Conservation (phyloP, 2,113 vertebrate genomes). For the Embiotoca jacksoni region DNA sequence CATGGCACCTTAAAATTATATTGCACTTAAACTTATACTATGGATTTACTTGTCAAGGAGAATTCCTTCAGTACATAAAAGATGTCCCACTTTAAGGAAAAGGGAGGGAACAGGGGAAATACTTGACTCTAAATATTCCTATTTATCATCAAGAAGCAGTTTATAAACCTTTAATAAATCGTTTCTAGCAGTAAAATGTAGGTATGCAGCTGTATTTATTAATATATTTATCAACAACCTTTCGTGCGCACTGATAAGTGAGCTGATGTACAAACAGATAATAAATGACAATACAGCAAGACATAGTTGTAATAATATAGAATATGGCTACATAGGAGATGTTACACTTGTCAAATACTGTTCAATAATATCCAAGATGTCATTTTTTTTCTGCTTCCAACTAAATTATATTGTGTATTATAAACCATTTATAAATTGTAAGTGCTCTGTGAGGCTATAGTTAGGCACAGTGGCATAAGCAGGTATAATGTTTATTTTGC, state of each 20-base stretch:
- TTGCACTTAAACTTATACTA: conserved; percentile 64
- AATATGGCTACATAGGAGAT: too few relatives aligned
- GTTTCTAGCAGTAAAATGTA: not conserved
- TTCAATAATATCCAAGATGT: too few relatives aligned
- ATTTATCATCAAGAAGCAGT: conserved; percentile 5
- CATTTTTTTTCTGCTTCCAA: not conserved
- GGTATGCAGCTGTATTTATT: not conserved
- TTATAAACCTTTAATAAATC: not conserved
- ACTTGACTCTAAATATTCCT: not conserved
- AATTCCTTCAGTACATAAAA: conserved; percentile 57
- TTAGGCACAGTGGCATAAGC: too few relatives aligned
- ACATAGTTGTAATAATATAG: too few relatives aligned
- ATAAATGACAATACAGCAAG: not conserved
- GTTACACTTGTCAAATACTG: too few relatives aligned
- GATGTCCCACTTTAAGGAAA: conserved; percentile 44
- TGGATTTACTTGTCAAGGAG: conserved; percentile 63
- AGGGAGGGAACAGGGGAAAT: not conserved
- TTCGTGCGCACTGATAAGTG: not conserved
- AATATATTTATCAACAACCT: not conserved
- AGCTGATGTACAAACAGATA: not conserved
- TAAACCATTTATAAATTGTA: not conserved
- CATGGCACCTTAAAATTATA: conserved; percentile 47
- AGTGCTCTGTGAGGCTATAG: not conserved
- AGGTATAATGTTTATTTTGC: not conserved
- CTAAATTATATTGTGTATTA: not conserved